Evolutionary conservation across 2,113 vertebrate species (phyloP).

Genomic region (Anthoscopus minutus): DNA sequence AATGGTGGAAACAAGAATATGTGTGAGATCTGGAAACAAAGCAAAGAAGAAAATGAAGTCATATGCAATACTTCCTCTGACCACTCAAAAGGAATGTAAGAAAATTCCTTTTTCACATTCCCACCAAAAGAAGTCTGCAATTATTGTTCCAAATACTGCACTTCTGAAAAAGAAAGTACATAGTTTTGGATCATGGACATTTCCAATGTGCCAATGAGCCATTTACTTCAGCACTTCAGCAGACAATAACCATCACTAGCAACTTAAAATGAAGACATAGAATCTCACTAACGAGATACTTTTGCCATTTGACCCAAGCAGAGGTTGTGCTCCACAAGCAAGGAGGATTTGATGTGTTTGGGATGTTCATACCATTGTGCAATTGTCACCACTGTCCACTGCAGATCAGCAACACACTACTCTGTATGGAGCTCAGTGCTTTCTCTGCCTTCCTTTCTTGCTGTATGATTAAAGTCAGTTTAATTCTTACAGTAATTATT

Average conservation of each 20-base stretch:
- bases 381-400: neutral
- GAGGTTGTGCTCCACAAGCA: accelerated
- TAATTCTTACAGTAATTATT: neutral
- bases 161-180: neutral
- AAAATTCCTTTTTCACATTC: neutral
- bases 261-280: neutral
- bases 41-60: neutral
- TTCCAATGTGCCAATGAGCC: neutral
- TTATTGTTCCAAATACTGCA: neutral
- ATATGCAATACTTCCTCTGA: neutral
- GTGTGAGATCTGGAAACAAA: neutral
- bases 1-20: neutral
- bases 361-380: neutral
- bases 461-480: neutral
- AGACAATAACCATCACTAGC: neutral
- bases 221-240: neutral
- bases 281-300: neutral
- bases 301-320: neutral
- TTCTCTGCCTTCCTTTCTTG: neutral
- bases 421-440: neutral
- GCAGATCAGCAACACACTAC: neutral
- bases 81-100: neutral
- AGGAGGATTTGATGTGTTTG: neutral
- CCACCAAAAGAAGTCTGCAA: neutral
- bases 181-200: neutral